These are phyloP conservation scores for Laothoe populi DNA, from an alignment of 2,888 invertebrate genomes.

Conservation along the genomic window DNA sequence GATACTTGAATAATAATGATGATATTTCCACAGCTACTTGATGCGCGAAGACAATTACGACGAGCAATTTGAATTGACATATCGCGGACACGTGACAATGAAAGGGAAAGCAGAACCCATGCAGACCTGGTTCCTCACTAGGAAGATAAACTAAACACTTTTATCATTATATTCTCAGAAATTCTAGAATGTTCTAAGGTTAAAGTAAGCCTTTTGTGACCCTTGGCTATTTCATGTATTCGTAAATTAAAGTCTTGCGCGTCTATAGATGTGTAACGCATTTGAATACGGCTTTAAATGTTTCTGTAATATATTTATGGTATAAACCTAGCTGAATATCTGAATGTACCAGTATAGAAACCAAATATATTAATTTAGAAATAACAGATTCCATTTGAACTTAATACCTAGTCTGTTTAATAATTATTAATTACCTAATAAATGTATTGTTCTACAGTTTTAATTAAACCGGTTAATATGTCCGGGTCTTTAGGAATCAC, in stretches of 20 bases:
- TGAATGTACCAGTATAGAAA: no score
- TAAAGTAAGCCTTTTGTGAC: not conserved
- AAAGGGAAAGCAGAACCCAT: slow-evolving; percentile 97
- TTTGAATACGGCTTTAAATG: not conserved
- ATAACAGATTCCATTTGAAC: no score
- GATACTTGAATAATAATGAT: not conserved
- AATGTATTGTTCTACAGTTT: no score
- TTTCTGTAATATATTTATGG: not conserved
- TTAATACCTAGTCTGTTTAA: no score
- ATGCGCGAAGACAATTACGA: slow-evolving; percentile 93
- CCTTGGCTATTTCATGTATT: not conserved
- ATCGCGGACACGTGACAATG: slow-evolving; percentile 95
- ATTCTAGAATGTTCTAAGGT: not conserved
- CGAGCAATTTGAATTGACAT: slow-evolving; percentile 92
- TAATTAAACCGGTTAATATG: no score
- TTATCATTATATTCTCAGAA: not conserved
- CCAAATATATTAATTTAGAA: no score
- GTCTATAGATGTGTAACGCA: not conserved
- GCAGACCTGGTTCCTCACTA: slow-evolving; percentile 94
- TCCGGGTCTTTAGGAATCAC: no score
- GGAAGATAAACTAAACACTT: slow-evolving; percentile 52
- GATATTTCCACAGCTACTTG: slow-evolving; percentile 86
- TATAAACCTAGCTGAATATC: no score
- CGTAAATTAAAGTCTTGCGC: no score
- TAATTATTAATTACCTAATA: no score